Percentiles rank a stretch among this genome's conserved stretches.
Evolutionary conservation across 2,113 vertebrate genomes (phyloP).

Genomic region (Dipodomys ordii): DNA sequence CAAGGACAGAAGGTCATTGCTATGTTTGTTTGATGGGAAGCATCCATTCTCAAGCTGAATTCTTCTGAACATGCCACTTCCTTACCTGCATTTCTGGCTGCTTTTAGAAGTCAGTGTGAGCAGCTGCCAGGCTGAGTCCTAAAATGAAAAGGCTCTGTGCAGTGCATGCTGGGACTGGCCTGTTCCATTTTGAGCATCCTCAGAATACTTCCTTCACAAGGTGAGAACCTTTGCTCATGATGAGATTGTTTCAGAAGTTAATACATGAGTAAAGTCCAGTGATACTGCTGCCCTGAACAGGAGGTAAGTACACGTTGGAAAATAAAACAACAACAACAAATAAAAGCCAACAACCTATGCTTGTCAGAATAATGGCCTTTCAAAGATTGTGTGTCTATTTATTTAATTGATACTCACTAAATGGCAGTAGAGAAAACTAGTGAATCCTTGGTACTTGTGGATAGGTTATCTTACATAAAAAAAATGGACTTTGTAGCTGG

Average conservation of each 20-base stretch:
- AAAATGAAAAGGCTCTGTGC: background rate
- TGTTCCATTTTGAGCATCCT: background rate
- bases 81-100: background rate
- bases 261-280: background rate
- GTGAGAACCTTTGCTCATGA: background rate
- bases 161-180: background rate
- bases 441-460: background rate
- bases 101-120: background rate
- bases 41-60: constrained; percentile 11
- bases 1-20: constrained; percentile 29
- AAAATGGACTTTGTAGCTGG: background rate
- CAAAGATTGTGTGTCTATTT: background rate
- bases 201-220: background rate
- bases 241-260: background rate
- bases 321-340: background rate
- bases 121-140: background rate
- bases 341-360: too few relatives aligned
- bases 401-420: constrained; percentile 1
- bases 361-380: background rate
- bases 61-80: constrained; percentile 37
- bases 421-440: background rate
- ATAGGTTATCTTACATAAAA: background rate
- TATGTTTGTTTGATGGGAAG: background rate
- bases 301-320: background rate
- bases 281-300: background rate